phyloP scores from a whole-genome alignment of 2,113 vertebrate species.

The Tragelaphus buxtoni region DNA sequence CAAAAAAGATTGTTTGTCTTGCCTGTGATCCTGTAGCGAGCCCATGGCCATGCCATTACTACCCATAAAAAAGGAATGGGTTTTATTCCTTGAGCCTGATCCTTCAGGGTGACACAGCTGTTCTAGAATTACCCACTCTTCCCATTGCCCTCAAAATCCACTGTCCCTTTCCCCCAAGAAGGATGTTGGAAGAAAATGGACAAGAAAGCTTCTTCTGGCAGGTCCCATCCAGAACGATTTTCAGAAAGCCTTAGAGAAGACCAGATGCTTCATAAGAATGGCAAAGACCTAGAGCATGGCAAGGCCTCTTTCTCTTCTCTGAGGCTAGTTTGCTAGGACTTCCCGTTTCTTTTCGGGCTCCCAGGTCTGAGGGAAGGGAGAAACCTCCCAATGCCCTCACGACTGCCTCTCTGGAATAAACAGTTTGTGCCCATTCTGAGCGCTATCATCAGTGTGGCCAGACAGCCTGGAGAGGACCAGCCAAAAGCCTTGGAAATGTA shows the following conservation, averaged over 20 bases:
- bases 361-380: neutral
- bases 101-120: neutral
- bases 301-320: neutral
- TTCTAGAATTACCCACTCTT: neutral
- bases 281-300: neutral
- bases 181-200: neutral
- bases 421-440: neutral
- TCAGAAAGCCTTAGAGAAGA: conserved; percentile 1
- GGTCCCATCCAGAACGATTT: neutral
- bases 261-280: neutral
- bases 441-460: neutral
- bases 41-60: neutral
- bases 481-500: neutral
- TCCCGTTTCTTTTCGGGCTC: neutral
- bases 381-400: neutral
- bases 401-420: neutral
- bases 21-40: neutral
- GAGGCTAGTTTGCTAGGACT: neutral
- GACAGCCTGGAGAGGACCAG: neutral
- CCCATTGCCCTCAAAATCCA: neutral
- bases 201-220: neutral
- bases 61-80: neutral
- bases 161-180: neutral
- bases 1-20: neutral
- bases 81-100: neutral